A percentile compares a stretch with the other conserved stretches of the same genome.
These are phyloP conservation scores for Caenorhabditis zanzibari DNA, from an alignment of 2,888 invertebrate species.

Conservation along the genomic window DNA sequence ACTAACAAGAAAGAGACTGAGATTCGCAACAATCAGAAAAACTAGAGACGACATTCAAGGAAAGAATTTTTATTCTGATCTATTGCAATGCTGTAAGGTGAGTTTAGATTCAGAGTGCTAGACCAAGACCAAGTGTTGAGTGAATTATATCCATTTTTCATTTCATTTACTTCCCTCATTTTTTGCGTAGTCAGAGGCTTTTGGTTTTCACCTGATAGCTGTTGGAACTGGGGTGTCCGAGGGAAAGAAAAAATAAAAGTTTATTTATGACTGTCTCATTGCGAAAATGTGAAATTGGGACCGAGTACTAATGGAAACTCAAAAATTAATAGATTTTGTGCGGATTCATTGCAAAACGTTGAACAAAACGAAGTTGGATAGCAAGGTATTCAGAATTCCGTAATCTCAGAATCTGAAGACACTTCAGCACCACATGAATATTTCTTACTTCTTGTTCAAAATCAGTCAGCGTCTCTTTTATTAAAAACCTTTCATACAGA, in stretches of 20 bases:
- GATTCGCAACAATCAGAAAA: conserved; percentile 40
- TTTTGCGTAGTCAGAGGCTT: conserved; percentile 7
- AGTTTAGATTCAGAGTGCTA: conserved; percentile 9
- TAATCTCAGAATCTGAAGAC: too few relatives aligned
- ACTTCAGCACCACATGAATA: too few relatives aligned
- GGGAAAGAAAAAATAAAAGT: neutral
- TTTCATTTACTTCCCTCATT: conserved; percentile 15
- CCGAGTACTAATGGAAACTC: too few relatives aligned
- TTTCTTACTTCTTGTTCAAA: too few relatives aligned
- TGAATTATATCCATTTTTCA: conserved; percentile 34
- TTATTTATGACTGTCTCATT: too few relatives aligned
- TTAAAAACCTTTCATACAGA: too few relatives aligned
- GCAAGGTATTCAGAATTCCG: too few relatives aligned
- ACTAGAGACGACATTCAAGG: conserved; percentile 4
- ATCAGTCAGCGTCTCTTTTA: too few relatives aligned
- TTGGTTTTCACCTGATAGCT: conserved; percentile 18
- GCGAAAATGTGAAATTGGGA: too few relatives aligned
- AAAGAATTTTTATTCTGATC: neutral
- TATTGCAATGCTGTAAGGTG: neutral
- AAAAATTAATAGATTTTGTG: too few relatives aligned
- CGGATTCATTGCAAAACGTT: too few relatives aligned
- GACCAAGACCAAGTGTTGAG: conserved; percentile 33
- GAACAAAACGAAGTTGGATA: too few relatives aligned
- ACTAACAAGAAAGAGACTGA: conserved; percentile 17
- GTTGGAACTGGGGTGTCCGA: conserved; percentile 15